Percentiles rank a stretch among this genome's conserved stretches.
Conservation (phyloP, 2,113 vertebrate genomes). For the Calidris pygmaea region DNA sequence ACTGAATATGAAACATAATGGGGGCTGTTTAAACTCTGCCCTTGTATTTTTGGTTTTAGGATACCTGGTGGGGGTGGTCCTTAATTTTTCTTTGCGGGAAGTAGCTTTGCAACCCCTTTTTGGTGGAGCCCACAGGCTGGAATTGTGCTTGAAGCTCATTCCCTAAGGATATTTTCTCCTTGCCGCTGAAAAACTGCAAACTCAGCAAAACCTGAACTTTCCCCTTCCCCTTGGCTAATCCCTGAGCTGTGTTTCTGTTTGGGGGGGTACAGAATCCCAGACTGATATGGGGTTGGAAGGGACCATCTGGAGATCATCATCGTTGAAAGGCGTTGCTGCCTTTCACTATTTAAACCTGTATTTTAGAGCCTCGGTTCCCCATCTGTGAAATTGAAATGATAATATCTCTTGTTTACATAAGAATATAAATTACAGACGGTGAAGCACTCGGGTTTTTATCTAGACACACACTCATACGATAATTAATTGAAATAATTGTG, state of each 20-base stretch:
- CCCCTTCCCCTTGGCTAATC: not conserved
- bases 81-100: not conserved
- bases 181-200: not conserved
- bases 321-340: not conserved
- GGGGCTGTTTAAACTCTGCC: not conserved
- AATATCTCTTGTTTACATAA: not conserved
- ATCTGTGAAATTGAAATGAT: not conserved
- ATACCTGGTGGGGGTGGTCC: not conserved
- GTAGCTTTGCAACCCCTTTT: not conserved
- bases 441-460: not conserved
- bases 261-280: no score
- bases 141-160: not conserved
- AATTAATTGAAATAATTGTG: not conserved
- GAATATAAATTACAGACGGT: not conserved
- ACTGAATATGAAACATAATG: not conserved
- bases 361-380: not conserved
- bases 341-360: not conserved
- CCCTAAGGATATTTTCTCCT: not conserved
- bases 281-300: no score
- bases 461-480: no score
- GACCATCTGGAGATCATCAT: no score
- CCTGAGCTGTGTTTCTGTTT: not conserved
- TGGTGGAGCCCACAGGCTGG: not conserved
- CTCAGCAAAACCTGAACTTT: rapidly evolving
- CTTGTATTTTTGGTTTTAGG: not conserved